Percentiles rank a stretch among this genome's conserved stretches.
These are phyloP conservation scores for Australoheros facetus DNA, from an alignment of 2,797 vertebrate genomes.

Conservation along the genomic window DNA sequence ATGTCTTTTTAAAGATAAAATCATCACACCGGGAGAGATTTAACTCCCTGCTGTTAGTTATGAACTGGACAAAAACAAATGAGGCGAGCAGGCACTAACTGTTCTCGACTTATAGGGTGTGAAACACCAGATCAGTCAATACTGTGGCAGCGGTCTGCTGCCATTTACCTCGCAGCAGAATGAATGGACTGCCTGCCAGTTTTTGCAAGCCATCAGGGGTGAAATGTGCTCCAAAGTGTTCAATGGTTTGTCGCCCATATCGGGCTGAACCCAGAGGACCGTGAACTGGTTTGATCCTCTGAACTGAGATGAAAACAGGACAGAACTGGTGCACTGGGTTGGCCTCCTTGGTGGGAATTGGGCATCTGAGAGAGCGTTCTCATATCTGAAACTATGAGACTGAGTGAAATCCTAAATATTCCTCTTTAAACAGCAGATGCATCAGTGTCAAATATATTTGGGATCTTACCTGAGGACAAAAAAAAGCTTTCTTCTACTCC, in stretches of 20 bases:
- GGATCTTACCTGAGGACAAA: too few relatives aligned
- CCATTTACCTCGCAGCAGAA: conserved; percentile 63
- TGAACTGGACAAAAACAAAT: conserved; percentile 28
- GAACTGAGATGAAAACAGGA: not conserved
- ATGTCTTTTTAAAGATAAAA: not conserved
- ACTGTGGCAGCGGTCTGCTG: conserved; percentile 30
- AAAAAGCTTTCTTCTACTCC: not conserved
- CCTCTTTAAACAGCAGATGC: too few relatives aligned
- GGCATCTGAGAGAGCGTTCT: accelerated
- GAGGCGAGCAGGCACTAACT: conserved; percentile 18
- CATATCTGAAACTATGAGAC: not conserved
- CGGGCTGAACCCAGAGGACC: conserved; percentile 33
- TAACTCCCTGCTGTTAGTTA: conserved; percentile 1
- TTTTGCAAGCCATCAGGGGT: conserved; percentile 31
- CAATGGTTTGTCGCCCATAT: not conserved
- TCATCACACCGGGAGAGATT: not conserved
- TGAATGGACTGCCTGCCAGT: conserved; percentile 13
- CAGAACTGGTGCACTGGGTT: conserved; percentile 6
- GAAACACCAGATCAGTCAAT: conserved; percentile 62
- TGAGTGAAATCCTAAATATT: too few relatives aligned
- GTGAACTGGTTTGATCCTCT: conserved; percentile 28
- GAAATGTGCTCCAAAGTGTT: conserved; percentile 27
- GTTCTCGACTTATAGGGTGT: conserved; percentile 48
- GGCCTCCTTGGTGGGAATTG: not conserved
- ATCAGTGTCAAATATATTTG: not conserved